Evolutionary conservation across 2,113 vertebrate species (phyloP).

Genomic region (Thryonomys swinderianus): DNA sequence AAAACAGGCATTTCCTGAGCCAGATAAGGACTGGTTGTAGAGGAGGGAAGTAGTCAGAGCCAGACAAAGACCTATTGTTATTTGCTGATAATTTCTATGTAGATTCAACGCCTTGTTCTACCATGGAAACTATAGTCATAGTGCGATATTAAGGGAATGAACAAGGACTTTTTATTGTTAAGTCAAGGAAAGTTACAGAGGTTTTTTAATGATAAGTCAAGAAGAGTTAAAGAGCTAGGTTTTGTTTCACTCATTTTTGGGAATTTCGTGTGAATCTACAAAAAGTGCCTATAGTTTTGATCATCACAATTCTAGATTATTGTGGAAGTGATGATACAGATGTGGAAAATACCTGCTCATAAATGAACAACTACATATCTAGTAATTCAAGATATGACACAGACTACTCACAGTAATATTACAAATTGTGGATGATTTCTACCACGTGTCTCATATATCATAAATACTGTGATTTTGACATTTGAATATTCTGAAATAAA

Average conservation of each 20-base stretch:
- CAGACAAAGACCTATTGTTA: conserved; percentile 95
- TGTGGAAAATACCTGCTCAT: background rate
- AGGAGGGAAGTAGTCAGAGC: conserved; percentile 85
- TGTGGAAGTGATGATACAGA: background rate
- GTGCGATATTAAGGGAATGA: conserved; percentile 73
- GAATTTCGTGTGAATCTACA: conserved; percentile 45
- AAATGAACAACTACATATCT: background rate
- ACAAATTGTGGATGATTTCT: conserved; percentile 42
- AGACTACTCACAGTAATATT: background rate
- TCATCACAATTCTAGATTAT: conserved; percentile 2
- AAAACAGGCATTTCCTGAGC: conserved; percentile 92
- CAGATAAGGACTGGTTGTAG: conserved; percentile 89
- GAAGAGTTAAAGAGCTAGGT: conserved; percentile 62
- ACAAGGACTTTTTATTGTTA: conserved; percentile 50
- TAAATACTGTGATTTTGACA: background rate
- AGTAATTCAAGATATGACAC: conserved; percentile 43
- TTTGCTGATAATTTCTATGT: conserved; percentile 84
- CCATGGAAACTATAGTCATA: conserved; percentile 79
- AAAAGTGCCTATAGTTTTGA: conserved; percentile 30
- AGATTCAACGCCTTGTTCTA: conserved; percentile 77
- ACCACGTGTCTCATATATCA: background rate
- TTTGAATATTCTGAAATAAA: background rate
- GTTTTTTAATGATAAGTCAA: conserved; percentile 51
- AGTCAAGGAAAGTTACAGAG: conserved; percentile 64
- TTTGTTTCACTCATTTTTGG: conserved; percentile 66